Base-by-base conservation (phyloP, 2,797 vertebrate genomes). In the Danio jaintianensis region DNA sequence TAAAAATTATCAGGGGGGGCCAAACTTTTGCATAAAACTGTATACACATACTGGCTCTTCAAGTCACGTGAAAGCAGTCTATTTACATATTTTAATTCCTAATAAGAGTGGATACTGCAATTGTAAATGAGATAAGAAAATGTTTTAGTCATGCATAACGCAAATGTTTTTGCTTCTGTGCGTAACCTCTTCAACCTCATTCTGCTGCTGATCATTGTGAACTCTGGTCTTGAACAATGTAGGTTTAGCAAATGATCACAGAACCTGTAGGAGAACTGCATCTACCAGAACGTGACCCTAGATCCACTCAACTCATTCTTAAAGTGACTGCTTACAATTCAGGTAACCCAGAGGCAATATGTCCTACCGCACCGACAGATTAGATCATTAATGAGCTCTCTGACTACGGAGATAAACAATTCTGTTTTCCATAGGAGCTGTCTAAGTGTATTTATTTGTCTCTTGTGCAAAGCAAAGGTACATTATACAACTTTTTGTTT, bases 41-140 rank as follows among this genome's bases (percentile, higher is more conserved):
- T 29, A 29, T 29, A 3, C 29, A 29, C 29, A 29, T 29, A 29
- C 29, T 29, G 29, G 29, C 29, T 29, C 29, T 29, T 29, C 29
- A 29, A 29, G 1, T 29, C 29, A 29, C 29, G 3, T 29, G n/a
- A 3, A 29, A 29, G 3, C 43, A 48, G 66, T 52, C 76, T 87
- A 78, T 84, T 84, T 81, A 78, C 77, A 81, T 72, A 53, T 84
- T n/a, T n/a, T n/a, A n/a, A n/a, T 80, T 76, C 74, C 38, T 80
- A 79, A 83, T 81, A 81, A 83, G 75, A 55, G 81, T 75, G 16
- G 68, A 59, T 79, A 18, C 16, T 53, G 16, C 8, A 78, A 78
- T 80, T 81, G 76, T 63, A 50, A 78, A 38, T n/a, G 75, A 29
- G 36, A 40, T 29, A 58, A 20, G 67, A 48, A 58, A 68, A 67